Conservation (phyloP, 2,888 invertebrate species). For the Zaprionus bogoriensis region DNA sequence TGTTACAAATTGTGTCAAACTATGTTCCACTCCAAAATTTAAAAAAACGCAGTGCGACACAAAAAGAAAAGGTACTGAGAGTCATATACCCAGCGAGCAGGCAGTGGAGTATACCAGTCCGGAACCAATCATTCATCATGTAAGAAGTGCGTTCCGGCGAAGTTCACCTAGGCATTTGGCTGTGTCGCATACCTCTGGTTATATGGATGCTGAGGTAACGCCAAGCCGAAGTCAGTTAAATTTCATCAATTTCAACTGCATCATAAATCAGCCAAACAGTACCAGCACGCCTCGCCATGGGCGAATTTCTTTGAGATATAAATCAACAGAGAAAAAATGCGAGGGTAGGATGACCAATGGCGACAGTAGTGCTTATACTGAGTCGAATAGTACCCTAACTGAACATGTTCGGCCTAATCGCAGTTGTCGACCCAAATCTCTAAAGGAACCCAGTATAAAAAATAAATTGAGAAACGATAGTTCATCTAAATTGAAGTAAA, state of each 20-base stretch:
- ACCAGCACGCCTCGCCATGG: slow-evolving; percentile 27
- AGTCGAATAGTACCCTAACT: neutral
- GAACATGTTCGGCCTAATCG: slow-evolving; percentile 29
- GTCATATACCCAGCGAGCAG: too few relatives aligned
- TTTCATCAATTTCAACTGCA: slow-evolving; percentile 28
- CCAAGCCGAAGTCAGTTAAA: slow-evolving; percentile 19
- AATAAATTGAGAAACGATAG: slow-evolving; percentile 29
- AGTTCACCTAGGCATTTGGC: neutral
- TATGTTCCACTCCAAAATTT: neutral
- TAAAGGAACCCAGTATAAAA: slow-evolving; percentile 26
- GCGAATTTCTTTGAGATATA: neutral
- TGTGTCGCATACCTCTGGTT: neutral
- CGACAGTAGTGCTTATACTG: neutral
- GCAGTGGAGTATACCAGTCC: too few relatives aligned
- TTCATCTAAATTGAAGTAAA: neutral
- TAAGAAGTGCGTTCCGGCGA: neutral
- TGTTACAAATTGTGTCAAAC: slow-evolving; percentile 16
- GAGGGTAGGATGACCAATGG: neutral
- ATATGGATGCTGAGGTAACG: neutral
- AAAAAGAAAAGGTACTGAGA: neutral
- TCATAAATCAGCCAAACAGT: slow-evolving; percentile 1
- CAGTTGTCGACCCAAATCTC: slow-evolving; percentile 37
- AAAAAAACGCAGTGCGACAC: neutral
- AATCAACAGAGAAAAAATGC: too few relatives aligned
- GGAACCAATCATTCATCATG: slow-evolving; percentile 15